Evolutionary conservation across 2,113 vertebrate genomes (phyloP).

Genomic region (Scortum barcoo): DNA sequence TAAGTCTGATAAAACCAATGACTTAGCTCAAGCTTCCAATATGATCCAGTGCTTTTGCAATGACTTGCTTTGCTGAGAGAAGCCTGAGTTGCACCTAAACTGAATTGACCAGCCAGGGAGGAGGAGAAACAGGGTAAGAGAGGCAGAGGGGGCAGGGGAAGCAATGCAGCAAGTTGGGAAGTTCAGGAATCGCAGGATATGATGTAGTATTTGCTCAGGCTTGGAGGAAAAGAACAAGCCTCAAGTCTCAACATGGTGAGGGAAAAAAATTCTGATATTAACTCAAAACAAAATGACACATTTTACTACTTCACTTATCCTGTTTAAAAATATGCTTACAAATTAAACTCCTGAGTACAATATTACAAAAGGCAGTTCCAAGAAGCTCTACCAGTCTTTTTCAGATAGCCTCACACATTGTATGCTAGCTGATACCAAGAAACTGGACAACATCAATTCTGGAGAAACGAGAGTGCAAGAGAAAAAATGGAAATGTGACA

Average conservation of each 20-base stretch:
- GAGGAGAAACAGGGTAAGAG: constrained; percentile 14
- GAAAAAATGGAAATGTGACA: constrained; percentile 51
- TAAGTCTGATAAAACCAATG: constrained; percentile 11
- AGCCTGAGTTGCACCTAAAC: not conserved
- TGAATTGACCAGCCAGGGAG: not conserved
- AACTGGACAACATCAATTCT: not conserved
- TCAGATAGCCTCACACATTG: not conserved
- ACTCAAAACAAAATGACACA: constrained; percentile 13
- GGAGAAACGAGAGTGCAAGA: constrained; percentile 15
- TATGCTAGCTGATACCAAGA: not conserved
- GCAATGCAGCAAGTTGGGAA: constrained; percentile 51
- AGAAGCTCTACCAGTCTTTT: not conserved
- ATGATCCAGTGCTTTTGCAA: constrained; percentile 16
- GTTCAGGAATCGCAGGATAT: constrained; percentile 70
- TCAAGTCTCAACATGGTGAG: constrained; percentile 27
- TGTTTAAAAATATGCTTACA: not conserved
- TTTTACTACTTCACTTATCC: constrained; percentile 15
- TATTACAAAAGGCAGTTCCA: not conserved
- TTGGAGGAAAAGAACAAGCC: constrained; percentile 44
- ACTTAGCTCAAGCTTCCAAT: constrained; percentile 2
- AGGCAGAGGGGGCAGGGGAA: constrained; percentile 15
- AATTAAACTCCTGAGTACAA: not conserved
- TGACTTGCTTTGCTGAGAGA: constrained; percentile 14
- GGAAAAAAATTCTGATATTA: not conserved
- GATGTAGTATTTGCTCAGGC: constrained; percentile 54